A percentile compares a stretch with the other conserved stretches of the same genome.
phyloP scores from a whole-genome alignment of 2,113 vertebrate genomes.

The Ochotona princeps region DNA sequence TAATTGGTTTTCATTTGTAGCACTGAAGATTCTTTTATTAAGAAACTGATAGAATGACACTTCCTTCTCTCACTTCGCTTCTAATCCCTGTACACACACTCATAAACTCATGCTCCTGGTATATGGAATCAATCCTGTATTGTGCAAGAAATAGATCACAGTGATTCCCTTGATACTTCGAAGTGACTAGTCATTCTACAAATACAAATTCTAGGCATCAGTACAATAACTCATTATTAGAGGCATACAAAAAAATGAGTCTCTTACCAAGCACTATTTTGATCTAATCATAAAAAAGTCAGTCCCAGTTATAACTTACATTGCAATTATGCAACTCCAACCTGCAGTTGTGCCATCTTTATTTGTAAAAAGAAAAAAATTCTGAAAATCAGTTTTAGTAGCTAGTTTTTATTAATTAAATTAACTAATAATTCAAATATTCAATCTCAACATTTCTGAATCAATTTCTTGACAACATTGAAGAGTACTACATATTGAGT shows the following conservation, averaged over 20 bases:
- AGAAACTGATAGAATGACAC: conserved; percentile 7
- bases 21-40: conserved; percentile 7
- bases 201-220: neutral
- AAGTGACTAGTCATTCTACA: neutral
- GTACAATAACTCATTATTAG: neutral
- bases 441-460: conserved; percentile 72
- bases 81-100: neutral
- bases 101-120: neutral
- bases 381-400: conserved; percentile 37
- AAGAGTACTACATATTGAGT: conserved; percentile 23
- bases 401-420: conserved; percentile 62
- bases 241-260: too few relatives aligned
- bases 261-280: neutral
- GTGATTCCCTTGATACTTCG: neutral
- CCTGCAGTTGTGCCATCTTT: conserved; percentile 39
- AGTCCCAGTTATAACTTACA: neutral
- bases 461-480: conserved; percentile 65
- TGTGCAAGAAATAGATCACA: neutral
- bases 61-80: neutral
- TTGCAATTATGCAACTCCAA: neutral
- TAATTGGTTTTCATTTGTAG: conserved; percentile 40
- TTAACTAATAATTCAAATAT: conserved; percentile 51
- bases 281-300: conserved; percentile 19
- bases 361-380: conserved; percentile 26
- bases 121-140: neutral